Conservation (phyloP, 2,888 invertebrate genomes). For the Tachina lurida region DNA sequence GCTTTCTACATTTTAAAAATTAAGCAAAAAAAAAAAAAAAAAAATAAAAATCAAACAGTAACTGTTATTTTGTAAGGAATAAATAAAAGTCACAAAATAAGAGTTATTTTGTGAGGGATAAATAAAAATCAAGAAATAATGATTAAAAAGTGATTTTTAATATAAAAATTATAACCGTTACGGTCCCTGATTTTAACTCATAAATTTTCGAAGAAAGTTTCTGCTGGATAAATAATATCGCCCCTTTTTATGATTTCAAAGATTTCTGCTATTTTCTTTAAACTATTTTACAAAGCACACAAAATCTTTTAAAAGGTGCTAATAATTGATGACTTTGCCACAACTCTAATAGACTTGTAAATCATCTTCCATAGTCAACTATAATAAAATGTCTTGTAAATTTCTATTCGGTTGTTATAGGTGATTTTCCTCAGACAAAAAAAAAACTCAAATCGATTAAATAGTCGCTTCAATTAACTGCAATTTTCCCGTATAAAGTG, state of each 20-base stretch:
- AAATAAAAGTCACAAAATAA: no score
- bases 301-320: constrained; percentile 51
- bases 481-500: constrained; percentile 74
- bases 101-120: no score
- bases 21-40: no score
- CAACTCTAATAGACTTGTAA: constrained; percentile 63
- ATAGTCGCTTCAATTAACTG: constrained; percentile 71
- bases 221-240: background rate
- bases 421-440: constrained; percentile 52
- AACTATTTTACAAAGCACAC: background rate
- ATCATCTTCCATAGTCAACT: constrained; percentile 57
- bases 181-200: no score
- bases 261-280: constrained; percentile 1
- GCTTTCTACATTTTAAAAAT: no score
- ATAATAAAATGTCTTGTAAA: constrained; percentile 57
- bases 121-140: no score
- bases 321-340: constrained; percentile 57
- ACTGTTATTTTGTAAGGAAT: no score
- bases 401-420: constrained; percentile 57
- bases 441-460: constrained; percentile 63
- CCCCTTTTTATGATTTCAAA: background rate
- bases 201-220: no score
- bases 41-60: no score
- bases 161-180: no score
- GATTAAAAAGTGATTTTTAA: no score